These are phyloP conservation scores for Hirundo rustica DNA, from an alignment of 2,797 vertebrate genomes.

Conservation along the genomic window DNA sequence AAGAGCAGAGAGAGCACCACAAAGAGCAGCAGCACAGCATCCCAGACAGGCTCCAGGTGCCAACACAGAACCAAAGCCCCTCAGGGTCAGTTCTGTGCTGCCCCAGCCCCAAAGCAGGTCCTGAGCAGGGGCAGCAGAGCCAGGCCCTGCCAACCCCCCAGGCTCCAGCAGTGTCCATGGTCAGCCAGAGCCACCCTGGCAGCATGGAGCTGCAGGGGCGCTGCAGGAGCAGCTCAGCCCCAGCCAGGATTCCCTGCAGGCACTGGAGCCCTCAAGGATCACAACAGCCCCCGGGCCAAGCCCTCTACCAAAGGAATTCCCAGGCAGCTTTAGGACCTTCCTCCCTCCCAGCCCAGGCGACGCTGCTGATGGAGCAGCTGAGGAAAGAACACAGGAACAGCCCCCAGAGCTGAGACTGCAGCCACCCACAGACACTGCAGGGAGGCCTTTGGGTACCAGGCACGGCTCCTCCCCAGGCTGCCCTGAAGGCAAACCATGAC, in stretches of 20 bases:
- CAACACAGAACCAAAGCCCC: neutral
- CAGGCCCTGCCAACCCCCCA: neutral
- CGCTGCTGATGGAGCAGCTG: rapidly evolving
- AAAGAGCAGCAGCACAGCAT: rapidly evolving
- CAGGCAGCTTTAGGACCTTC: neutral
- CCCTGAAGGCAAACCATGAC: rapidly evolving
- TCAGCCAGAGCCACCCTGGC: neutral
- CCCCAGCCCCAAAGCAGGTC: neutral
- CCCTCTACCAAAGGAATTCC: neutral
- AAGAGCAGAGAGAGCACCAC: neutral
- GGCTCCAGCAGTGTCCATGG: rapidly evolving
- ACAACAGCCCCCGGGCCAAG: neutral
- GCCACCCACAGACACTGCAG: neutral
- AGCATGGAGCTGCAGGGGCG: neutral
- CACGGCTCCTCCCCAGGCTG: neutral
- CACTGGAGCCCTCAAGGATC: neutral
- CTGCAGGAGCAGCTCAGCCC: neutral
- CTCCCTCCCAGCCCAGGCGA: neutral
- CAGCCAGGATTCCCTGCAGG: neutral
- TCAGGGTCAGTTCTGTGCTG: rapidly evolving
- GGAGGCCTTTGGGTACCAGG: neutral
- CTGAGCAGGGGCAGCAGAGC: neutral
- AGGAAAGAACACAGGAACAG: neutral
- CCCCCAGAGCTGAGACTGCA: neutral
- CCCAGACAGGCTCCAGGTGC: neutral